phyloP scores from a whole-genome alignment of 2,797 vertebrate genomes.

The Gymnothorax javanicus region DNA sequence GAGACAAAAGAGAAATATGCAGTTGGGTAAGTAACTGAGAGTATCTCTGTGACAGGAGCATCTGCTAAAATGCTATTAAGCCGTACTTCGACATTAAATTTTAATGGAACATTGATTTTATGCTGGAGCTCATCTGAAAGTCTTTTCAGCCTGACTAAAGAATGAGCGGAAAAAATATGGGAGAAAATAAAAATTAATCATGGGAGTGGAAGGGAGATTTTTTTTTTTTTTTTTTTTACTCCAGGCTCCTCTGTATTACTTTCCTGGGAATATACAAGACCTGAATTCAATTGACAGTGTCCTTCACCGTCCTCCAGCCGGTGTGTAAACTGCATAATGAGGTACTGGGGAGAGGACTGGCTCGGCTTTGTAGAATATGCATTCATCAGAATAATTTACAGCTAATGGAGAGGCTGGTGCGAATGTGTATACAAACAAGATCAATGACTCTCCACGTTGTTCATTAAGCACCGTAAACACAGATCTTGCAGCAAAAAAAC shows the following conservation, averaged over 20 bases:
- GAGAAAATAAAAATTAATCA: conserved; percentile 78
- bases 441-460: not conserved
- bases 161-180: conserved; percentile 69
- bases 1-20: conserved; percentile 24
- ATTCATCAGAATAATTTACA: conserved; percentile 28
- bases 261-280: conserved; percentile 75
- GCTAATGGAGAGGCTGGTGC: conserved; percentile 1
- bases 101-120: conserved; percentile 85
- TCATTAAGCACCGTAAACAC: not conserved
- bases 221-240: conserved; percentile 69
- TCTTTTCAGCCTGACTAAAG: conserved; percentile 71
- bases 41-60: conserved; percentile 67
- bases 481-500: not conserved
- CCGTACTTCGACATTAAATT: conserved; percentile 79
- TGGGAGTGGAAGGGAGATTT: conserved; percentile 61
- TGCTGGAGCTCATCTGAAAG: conserved; percentile 64
- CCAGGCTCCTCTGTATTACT: conserved; percentile 72
- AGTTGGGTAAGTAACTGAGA: conserved; percentile 51
- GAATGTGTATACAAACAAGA: conserved; percentile 11
- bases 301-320: conserved; percentile 75
- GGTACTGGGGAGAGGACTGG: conserved; percentile 52
- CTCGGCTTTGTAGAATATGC: conserved; percentile 16
- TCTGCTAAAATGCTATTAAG: conserved; percentile 79
- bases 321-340: conserved; percentile 64
- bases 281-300: conserved; percentile 72